Evolutionary conservation across 1,140 invertebrate species (phyloP), one percentile per base, ranked within the genome.

Genomic region (Drosophila equinoxialis): DNA sequence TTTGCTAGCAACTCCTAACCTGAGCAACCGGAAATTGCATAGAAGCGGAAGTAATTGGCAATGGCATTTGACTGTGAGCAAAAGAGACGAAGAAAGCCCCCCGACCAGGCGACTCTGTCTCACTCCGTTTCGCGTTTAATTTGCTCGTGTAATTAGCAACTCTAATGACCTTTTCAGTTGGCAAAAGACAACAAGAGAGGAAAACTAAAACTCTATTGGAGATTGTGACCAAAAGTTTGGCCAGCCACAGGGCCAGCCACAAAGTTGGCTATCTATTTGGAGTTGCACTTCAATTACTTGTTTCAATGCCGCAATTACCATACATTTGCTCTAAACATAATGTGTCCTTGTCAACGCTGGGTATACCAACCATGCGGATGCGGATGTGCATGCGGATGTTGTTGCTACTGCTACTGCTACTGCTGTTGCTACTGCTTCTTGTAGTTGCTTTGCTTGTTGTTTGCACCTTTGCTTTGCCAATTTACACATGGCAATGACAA

Each of bases 401-500:
- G 45, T 30, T 30, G 30, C 30, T 30, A 30, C 30, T 30, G 45
- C 6, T 74, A 54, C 60, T 41, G n/a, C 30, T 30, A 30, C 30
- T 30, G 45, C 6, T 74, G 45, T 57, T 41, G n/a, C 6, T 74
- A 54, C 51, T 41, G n/a, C 42, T 67, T 55, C 68, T 71, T 54
- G 37, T 69, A 58, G 72, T 57, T 62, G 59, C 48, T 77, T 30
- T 79, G 79, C 70, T 87, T 71, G 84, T 87, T 87, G 84, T 87
- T 90, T 81, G 85, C 84, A 89, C 84, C 84, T 89, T 81, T 80
- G 84, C 84, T 78, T 84, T 84, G 77, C 68, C 84, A 89, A 89
- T 89, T 89, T 89, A 85, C 84, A 89, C 85, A 89, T 79, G 77
- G 81, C 86, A 79, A 85, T 90, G 81, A 89, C 86, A 85, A 90